Evolutionary conservation across 2,797 vertebrate species (phyloP).

Genomic region (Gymnothorax javanicus): DNA sequence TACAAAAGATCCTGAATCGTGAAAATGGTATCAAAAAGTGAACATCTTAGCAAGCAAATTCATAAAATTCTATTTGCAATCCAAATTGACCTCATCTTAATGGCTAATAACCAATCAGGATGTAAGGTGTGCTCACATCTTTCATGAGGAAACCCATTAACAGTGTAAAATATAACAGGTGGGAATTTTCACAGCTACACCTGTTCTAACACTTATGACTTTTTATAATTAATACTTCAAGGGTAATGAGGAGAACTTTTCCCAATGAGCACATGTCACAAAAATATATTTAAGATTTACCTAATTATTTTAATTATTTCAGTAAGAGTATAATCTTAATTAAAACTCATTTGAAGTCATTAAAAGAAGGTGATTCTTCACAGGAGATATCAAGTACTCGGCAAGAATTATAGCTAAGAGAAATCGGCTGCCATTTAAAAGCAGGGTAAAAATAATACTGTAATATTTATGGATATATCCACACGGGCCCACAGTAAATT

Average conservation of each 20-base stretch:
- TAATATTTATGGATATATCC: conserved; percentile 57
- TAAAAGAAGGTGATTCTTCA: conserved; percentile 57
- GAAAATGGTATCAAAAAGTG: neutral
- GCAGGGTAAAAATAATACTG: conserved; percentile 55
- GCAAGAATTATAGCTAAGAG: conserved; percentile 5
- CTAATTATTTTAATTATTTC: conserved; percentile 71
- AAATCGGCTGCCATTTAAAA: conserved; percentile 33
- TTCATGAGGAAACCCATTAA: conserved; percentile 61
- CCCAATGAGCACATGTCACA: conserved; percentile 47
- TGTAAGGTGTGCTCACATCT: conserved; percentile 47
- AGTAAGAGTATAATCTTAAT: conserved; percentile 69
- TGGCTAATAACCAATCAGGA: conserved; percentile 60
- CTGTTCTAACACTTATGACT: conserved; percentile 61
- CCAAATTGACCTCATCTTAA: neutral
- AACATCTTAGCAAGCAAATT: neutral
- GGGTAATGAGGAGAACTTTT: conserved; percentile 51
- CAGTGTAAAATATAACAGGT: conserved; percentile 68
- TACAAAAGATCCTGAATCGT: neutral
- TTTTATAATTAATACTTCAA: conserved; percentile 74
- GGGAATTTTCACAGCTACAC: conserved; percentile 78
- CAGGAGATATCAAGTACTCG: conserved; percentile 9
- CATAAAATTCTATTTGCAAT: neutral
- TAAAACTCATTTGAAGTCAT: conserved; percentile 70
- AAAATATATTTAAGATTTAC: conserved; percentile 69
- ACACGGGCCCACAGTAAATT: conserved; percentile 67